These are phyloP conservation scores for Ptychochromis oligacanthus DNA, from an alignment of 2,113 vertebrate genomes.

Conservation along the genomic window DNA sequence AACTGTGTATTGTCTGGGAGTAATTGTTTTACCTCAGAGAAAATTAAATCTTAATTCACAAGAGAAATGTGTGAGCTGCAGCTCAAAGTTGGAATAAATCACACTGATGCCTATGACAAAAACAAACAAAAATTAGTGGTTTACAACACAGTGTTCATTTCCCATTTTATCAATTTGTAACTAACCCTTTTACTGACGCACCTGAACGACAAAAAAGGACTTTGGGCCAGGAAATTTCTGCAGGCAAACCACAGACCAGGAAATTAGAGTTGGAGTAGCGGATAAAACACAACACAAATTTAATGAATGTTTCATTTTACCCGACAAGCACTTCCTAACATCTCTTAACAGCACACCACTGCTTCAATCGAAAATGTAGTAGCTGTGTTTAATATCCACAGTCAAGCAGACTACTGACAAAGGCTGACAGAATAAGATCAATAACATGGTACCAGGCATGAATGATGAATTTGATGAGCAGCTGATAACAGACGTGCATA, in stretches of 20 bases:
- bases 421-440: slow-evolving; percentile 28
- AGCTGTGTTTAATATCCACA: slow-evolving; percentile 39
- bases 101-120: background rate
- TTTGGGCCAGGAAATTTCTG: slow-evolving; percentile 31
- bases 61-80: slow-evolving; percentile 37
- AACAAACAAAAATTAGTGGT: slow-evolving; percentile 1
- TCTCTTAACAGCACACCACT: slow-evolving; percentile 21
- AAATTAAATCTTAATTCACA: slow-evolving; percentile 56
- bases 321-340: slow-evolving; percentile 15
- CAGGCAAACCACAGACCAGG: slow-evolving; percentile 17
- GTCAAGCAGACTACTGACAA: slow-evolving; percentile 25
- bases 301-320: slow-evolving; percentile 51
- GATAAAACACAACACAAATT: slow-evolving; percentile 31
- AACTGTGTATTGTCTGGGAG: slow-evolving; percentile 47
- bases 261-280: slow-evolving; percentile 37
- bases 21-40: slow-evolving; percentile 65
- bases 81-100: slow-evolving; percentile 23
- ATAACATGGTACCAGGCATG: slow-evolving; percentile 27
- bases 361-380: slow-evolving; percentile 7
- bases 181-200: slow-evolving; percentile 10
- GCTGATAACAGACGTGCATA: slow-evolving; percentile 25
- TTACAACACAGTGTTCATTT: slow-evolving; percentile 23
- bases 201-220: slow-evolving; percentile 18
- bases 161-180: slow-evolving; percentile 26
- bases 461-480: slow-evolving; percentile 43